Percentiles rank a stretch among this genome's conserved stretches.
Conservation (phyloP, 2,797 vertebrate species). For the Xyrichtys novacula region DNA sequence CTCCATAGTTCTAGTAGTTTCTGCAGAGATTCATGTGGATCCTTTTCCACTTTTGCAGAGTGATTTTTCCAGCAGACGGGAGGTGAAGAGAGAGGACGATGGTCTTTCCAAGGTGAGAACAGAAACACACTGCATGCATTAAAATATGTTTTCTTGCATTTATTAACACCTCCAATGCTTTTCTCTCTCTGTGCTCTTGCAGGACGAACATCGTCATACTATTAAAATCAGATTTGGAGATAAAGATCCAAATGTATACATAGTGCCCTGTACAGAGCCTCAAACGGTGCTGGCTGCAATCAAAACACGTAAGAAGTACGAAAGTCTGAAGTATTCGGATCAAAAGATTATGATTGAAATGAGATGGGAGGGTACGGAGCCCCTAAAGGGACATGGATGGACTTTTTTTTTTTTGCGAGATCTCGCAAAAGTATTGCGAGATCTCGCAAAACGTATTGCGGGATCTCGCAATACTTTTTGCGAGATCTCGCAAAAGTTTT, state of each 20-base stretch:
- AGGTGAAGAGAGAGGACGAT: not conserved
- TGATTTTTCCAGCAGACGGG: fast-evolving
- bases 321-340: fast-evolving
- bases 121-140: not conserved
- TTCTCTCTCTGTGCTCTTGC: constrained; percentile 1
- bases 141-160: not conserved
- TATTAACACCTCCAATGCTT: not conserved
- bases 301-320: not conserved
- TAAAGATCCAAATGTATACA: fast-evolving
- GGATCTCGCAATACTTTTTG: too few relatives aligned
- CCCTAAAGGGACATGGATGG: too few relatives aligned
- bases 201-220: not conserved
- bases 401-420: too few relatives aligned
- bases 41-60: not conserved
- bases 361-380: not conserved
- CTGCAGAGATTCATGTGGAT: not conserved
- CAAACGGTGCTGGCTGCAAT: constrained; percentile 14
- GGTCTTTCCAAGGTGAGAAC: not conserved
- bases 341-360: constrained; percentile 27
- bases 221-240: fast-evolving
- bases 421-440: too few relatives aligned
- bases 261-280: fast-evolving
- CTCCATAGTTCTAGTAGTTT: too few relatives aligned
- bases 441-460: too few relatives aligned
- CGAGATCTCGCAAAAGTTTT: too few relatives aligned